Conservation (phyloP, 1,140 invertebrate genomes). For the Sarcophaga bullata region DNA sequence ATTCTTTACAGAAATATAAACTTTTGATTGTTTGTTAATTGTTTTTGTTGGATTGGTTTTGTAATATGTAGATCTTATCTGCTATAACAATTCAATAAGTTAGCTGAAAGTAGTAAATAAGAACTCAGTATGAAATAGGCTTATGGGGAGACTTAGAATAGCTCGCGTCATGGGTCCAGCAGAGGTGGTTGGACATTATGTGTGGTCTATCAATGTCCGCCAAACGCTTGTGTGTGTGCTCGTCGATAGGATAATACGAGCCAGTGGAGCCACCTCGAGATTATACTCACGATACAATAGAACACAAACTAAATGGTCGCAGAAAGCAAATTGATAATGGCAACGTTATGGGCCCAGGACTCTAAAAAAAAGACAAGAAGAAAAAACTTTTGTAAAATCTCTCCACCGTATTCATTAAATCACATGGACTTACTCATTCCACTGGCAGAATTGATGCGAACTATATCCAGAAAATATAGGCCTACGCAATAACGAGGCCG, state of each 20-base stretch:
- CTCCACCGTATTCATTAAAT: background rate
- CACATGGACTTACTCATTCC: constrained; percentile 59
- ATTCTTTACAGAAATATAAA: too few relatives aligned
- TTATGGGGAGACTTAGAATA: constrained; percentile 51
- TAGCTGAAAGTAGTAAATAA: too few relatives aligned
- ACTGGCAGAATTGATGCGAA: constrained; percentile 57
- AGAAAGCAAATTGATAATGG: constrained; percentile 60
- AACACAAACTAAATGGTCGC: constrained; percentile 58
- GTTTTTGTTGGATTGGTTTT: too few relatives aligned
- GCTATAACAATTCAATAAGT: too few relatives aligned
- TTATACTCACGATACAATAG: constrained; percentile 62
- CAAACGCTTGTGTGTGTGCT: constrained; percentile 50
- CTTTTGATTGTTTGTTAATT: too few relatives aligned
- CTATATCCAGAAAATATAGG: constrained; percentile 64
- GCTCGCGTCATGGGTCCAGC: constrained; percentile 61
- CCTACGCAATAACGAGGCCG: constrained; percentile 62
- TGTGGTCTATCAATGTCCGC: constrained; percentile 62
- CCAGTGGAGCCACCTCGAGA: constrained; percentile 58
- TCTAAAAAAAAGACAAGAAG: constrained; percentile 47
- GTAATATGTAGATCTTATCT: too few relatives aligned
- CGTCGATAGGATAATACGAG: constrained; percentile 55
- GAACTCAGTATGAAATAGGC: background rate
- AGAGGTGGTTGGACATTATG: constrained; percentile 60
- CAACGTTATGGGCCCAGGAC: constrained; percentile 58
- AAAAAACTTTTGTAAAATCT: background rate